Evolutionary conservation across 1,140 invertebrate genomes (phyloP).

Genomic region (Argopecten irradians): DNA sequence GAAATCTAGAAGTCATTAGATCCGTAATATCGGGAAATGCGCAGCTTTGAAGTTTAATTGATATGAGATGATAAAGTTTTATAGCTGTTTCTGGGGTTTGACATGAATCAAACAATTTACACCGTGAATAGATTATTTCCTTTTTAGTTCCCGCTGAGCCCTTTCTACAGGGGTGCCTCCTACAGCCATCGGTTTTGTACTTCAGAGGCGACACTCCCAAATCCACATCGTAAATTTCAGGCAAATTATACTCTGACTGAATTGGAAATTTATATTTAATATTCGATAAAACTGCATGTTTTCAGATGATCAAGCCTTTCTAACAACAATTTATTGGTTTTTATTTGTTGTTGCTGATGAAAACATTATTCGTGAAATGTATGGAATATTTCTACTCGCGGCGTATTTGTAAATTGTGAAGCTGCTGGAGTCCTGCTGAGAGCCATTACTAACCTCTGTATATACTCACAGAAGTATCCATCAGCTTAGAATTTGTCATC

Average conservation of each 20-base stretch:
- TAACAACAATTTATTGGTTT: neutral
- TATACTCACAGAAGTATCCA: neutral
- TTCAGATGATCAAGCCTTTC: neutral
- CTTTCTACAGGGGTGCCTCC: constrained; percentile 13
- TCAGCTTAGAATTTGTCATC: no score
- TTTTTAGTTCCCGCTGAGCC: neutral
- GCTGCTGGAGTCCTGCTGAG: neutral
- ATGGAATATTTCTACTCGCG: neutral
- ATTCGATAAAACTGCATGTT: constrained; percentile 16
- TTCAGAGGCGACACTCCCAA: constrained; percentile 2
- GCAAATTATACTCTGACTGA: neutral
- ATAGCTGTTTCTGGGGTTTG: neutral
- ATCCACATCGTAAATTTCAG: neutral
- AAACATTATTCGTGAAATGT: neutral
- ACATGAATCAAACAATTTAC: constrained; percentile 5
- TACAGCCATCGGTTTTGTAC: neutral
- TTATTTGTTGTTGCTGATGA: neutral
- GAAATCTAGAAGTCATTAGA: constrained; percentile 10
- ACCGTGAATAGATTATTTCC: constrained; percentile 21
- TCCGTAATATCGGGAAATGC: constrained; percentile 14
- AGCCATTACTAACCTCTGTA: neutral
- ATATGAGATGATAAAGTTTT: constrained; percentile 19
- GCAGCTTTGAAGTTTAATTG: constrained; percentile 21
- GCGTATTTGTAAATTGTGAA: no score
- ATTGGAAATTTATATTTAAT: constrained; percentile 20